Percentiles rank a stretch among this genome's conserved stretches.
phyloP scores from a whole-genome alignment of 2,113 vertebrate species.

The Plestiodon gilberti region DNA sequence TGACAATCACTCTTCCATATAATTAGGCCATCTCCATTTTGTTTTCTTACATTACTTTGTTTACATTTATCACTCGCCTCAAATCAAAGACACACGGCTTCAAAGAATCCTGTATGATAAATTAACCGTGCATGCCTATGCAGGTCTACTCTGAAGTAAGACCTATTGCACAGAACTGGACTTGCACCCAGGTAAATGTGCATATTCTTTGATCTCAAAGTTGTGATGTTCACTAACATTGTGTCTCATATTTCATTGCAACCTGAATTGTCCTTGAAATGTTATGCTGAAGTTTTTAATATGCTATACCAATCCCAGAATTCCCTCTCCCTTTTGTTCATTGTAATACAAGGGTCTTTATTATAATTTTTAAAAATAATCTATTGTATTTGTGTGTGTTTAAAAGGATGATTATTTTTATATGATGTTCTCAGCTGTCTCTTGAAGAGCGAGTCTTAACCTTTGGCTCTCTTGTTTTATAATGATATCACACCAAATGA shows the following conservation, averaged over 20 bases:
- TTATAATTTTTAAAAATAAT: neutral
- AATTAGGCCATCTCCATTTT: neutral
- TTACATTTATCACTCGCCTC: neutral
- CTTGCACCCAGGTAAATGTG: too few relatives aligned
- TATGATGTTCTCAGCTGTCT: neutral
- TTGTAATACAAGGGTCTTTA: neutral
- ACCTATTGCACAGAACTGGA: too few relatives aligned
- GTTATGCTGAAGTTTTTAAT: neutral
- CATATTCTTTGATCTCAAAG: neutral
- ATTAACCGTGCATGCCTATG: too few relatives aligned
- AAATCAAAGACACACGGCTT: neutral
- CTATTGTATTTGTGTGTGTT: neutral
- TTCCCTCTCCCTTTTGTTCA: neutral
- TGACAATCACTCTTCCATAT: neutral
- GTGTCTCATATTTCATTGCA: accelerated
- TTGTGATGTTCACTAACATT: neutral
- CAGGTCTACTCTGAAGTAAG: too few relatives aligned
- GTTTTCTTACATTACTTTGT: neutral
- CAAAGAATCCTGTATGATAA: neutral
- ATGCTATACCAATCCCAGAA: neutral
- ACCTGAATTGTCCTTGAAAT: neutral
- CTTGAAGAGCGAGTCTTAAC: neutral
- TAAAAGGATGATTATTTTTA: neutral
- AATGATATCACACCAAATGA: neutral
- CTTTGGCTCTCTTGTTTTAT: neutral